Percentiles rank a stretch among this genome's conserved stretches.
These are phyloP conservation scores for Rhagonycha fulva DNA, from an alignment of 2,888 invertebrate genomes.

Conservation along the genomic window DNA sequence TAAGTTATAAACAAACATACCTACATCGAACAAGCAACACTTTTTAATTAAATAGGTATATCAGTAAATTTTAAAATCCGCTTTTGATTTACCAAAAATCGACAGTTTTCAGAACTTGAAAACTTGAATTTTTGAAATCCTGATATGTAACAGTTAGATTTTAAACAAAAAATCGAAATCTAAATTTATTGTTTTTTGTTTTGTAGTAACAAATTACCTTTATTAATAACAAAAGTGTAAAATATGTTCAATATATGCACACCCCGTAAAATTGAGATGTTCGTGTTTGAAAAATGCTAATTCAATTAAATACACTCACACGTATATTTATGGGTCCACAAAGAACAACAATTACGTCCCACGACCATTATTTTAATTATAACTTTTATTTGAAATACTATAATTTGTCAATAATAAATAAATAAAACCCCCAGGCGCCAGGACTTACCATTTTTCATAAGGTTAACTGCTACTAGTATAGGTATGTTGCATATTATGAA, in stretches of 20 bases:
- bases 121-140: neutral
- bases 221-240: neutral
- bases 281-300: neutral
- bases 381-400: constrained; percentile 2
- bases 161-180: neutral
- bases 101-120: no score
- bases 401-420: constrained; percentile 1
- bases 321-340: neutral
- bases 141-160: neutral
- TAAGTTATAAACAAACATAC: neutral
- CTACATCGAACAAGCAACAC: neutral
- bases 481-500: neutral
- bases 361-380: neutral
- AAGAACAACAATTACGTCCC: constrained; percentile 1
- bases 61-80: neutral
- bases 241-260: neutral
- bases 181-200: neutral
- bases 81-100: neutral
- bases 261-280: neutral
- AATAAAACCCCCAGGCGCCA: neutral
- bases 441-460: neutral
- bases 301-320: neutral
- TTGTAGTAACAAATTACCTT: neutral
- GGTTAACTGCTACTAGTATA: neutral
- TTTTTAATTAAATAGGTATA: neutral